Base-by-base conservation (phyloP, 2,888 invertebrate species). In the Oligia latruncula region DNA sequence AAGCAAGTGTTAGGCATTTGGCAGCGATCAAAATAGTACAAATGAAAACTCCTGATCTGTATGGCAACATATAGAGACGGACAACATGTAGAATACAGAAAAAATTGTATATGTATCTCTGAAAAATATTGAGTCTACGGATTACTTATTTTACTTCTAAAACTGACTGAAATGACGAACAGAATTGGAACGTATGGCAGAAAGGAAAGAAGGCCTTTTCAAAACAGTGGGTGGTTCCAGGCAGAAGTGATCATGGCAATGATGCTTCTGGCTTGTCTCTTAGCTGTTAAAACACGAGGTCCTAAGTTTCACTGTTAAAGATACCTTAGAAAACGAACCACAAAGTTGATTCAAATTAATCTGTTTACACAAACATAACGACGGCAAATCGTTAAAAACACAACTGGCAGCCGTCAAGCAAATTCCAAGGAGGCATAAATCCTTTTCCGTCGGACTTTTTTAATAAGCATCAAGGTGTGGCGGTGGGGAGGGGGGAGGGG, bases 381-480 rank as follows among this genome's bases (percentile, higher is more conserved):
- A 62, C 71, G 49, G 81, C 55, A 84, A 87, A 89, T 87, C 81
- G 71, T 87, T 86, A 87, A 76, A 82, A 88, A 85, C 85, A 88
- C 87, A 87, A 86, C 83, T 74, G 74, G 79, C 85, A 87, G 84
- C 80, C 71, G 78, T 83, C 88, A 82, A 83, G 81, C 67, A 77
- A 85, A 85, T 81, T 78, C 78, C 85, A 87, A 88, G 88, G 86
- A 84, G 85, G 85, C 88, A 87, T 90, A 89, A 91, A 91, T 92
- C 91, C 90, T 91, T 91, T 92, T 86, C 84, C 86, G 88, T 86
- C 80, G 84, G 87, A 87, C 87, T 89, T 89, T 92, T 92, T 91
- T 91, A 92, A 91, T 92, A 92, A 90, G 91, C 88, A 85, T 87
- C 86, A 92, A 92, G 92, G 92, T 92, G 92, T 90, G 87, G 89